These are phyloP conservation scores for Mormyrops boulengeri DNA, from an alignment of 2,797 vertebrate species.

Conservation along the genomic window DNA sequence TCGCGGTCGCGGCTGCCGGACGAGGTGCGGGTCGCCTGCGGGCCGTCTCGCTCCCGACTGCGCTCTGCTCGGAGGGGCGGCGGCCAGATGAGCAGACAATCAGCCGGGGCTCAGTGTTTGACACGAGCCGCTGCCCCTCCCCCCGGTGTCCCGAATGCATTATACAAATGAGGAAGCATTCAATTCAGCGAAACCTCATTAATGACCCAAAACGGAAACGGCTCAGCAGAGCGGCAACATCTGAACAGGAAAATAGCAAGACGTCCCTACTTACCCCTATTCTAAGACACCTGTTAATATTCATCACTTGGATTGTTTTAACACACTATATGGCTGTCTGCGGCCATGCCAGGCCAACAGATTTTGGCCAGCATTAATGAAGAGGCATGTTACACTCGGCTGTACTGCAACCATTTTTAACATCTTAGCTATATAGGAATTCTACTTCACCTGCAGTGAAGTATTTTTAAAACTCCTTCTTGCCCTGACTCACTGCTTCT, in stretches of 20 bases:
- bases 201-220: neutral
- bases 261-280: neutral
- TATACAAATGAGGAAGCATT: neutral
- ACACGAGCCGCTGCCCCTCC: neutral
- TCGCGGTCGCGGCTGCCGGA: conserved; percentile 52
- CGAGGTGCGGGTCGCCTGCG: neutral
- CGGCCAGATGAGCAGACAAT: neutral
- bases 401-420: neutral
- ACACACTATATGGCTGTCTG: neutral
- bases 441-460: neutral
- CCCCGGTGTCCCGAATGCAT: neutral
- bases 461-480: neutral
- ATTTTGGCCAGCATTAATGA: neutral
- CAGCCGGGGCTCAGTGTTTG: neutral
- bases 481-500: neutral
- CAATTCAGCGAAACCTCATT: neutral
- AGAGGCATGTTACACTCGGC: neutral
- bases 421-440: neutral
- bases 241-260: neutral
- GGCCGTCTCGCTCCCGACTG: conserved; percentile 63
- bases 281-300: neutral
- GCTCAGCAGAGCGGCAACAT: neutral
- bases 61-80: conserved; percentile 59
- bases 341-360: neutral
- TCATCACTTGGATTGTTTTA: too few relatives aligned